Conservation (phyloP, 2,113 vertebrate species). For the Upupa epops region DNA sequence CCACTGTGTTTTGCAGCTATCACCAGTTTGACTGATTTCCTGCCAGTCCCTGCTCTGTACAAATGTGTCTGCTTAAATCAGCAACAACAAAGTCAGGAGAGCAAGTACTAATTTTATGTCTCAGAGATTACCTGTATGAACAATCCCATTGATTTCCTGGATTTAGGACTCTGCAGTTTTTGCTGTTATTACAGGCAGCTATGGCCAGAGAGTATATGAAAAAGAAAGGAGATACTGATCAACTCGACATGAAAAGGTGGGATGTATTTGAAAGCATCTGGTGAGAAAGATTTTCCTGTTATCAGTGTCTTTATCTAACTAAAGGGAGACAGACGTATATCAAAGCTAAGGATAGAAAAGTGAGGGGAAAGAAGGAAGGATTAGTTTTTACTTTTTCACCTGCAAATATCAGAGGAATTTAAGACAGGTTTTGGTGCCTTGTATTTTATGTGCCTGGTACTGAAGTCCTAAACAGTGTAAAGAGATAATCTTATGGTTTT, state of each 20-base stretch:
- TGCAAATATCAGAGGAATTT: neutral
- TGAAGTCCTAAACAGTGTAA: neutral
- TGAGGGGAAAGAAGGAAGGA: neutral
- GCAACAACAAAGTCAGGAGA: neutral
- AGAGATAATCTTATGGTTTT: neutral
- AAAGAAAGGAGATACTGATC: neutral
- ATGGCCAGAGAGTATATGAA: neutral
- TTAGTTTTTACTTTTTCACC: neutral
- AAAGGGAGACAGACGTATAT: neutral
- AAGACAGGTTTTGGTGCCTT: neutral
- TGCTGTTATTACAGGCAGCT: neutral
- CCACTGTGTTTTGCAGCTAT: neutral
- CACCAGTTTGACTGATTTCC: neutral
- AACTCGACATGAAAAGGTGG: neutral
- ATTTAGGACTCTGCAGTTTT: neutral
- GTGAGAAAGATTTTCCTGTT: neutral
- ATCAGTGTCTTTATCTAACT: neutral
- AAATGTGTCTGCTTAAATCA: neutral
- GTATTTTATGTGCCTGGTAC: neutral
- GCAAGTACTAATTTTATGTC: neutral
- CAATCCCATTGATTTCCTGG: neutral
- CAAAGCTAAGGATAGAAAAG: neutral
- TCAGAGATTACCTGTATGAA: neutral
- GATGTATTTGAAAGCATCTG: neutral
- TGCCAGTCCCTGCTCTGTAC: neutral